These are phyloP conservation scores for Sebastes glaucus DNA, from an alignment of 2,797 vertebrate species.

Conservation along the genomic window DNA sequence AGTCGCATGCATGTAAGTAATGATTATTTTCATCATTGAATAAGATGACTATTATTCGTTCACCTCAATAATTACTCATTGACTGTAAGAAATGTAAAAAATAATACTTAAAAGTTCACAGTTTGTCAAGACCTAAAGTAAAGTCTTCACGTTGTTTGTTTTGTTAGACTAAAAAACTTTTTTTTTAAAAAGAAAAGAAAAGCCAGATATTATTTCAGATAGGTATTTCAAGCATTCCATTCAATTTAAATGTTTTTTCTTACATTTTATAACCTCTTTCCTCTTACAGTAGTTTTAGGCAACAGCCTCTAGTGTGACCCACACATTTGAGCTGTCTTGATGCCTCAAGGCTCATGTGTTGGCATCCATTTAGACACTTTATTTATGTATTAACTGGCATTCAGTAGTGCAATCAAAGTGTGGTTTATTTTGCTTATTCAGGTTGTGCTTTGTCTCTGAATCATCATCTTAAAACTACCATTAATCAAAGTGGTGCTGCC, in stretches of 20 bases:
- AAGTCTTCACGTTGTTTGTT: too few relatives aligned
- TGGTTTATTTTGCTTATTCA: constrained; percentile 6
- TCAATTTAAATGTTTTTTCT: not conserved
- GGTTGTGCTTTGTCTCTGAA: not conserved
- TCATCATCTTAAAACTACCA: not conserved
- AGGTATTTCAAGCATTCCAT: not conserved
- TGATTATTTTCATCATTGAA: not conserved
- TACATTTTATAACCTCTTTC: not conserved
- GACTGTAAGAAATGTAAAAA: not conserved
- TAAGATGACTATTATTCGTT: not conserved
- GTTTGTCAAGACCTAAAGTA: not conserved
- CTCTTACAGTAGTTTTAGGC: not conserved
- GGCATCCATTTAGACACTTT: not conserved
- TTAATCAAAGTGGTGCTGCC: not conserved
- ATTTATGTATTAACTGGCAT: not conserved
- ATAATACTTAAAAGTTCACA: not conserved
- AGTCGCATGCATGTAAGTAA: not conserved
- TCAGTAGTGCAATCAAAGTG: not conserved
- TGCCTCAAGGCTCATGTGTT: not conserved
- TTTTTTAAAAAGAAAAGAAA: too few relatives aligned
- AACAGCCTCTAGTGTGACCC: not conserved
- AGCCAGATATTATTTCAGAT: too few relatives aligned
- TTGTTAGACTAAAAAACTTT: too few relatives aligned
- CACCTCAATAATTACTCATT: not conserved
- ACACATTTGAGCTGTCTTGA: not conserved